Base-by-base conservation (phyloP, 2,113 vertebrate genomes). In the Gambusia holbrooki region DNA sequence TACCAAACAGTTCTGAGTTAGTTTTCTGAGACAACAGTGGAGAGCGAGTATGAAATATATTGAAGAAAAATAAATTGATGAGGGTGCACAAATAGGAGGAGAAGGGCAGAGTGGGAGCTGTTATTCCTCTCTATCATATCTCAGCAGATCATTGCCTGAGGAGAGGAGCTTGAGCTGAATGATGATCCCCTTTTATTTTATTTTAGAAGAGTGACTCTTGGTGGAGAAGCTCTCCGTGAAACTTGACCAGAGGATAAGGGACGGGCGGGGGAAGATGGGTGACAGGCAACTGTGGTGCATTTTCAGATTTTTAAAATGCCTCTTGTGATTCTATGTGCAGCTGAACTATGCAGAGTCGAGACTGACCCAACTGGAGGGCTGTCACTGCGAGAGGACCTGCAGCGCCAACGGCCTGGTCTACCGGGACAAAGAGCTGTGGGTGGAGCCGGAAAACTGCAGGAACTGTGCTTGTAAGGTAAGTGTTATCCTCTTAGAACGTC, bases 321-420 rank as follows among this genome's bases (percentile, higher is more conserved):
- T 81, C 68, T 48, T 40, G 62, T 33, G 0, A 32, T 74, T 90
- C 45, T 83, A 28, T 81, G 30, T 35, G 61, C 91, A 99, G 98
- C 79, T 99, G 88, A 98, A 97, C 94, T 98, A 97, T 82, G 97
- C 98, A 22, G 98, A 99, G 94, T 96, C 96, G 27, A 95, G 97
- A 61, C 96, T 99, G 84, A 96, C 93, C 91, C 97, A 98, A n/a
- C 82, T 98, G 93, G 98, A 98, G 91, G 96, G 94, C 80, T 99
- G 98, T 91, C 97, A 97, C 42, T 99, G 98, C 29, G 97, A 99
- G 95, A 96, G 96, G 94, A 98, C 96, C 17, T 99, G 98, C 93
- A 95, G 94, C 87, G 94, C 96, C 84, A 96, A 95, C 67, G 94
- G 95, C 68, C 81, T 96, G 76, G 92, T 97, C 42, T 97, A 97